Conservation (phyloP, 2,888 invertebrate species). For the Aromia moschata region DNA sequence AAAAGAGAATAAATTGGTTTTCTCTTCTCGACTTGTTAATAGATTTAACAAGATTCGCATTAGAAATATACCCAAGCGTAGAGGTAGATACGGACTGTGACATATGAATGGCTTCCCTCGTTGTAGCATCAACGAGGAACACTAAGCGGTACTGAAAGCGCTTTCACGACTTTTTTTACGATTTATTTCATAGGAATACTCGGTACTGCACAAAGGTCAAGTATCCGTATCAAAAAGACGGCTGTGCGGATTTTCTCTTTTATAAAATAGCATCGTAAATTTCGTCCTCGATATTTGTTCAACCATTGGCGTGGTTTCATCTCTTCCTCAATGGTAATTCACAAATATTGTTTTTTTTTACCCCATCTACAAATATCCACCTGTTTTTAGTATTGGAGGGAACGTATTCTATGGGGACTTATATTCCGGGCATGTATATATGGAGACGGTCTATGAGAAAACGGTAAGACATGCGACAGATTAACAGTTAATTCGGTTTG, state of each 20-base stretch:
- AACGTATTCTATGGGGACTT: too few relatives aligned
- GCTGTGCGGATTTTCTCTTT: background rate
- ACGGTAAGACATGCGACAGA: too few relatives aligned
- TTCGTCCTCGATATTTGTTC: background rate
- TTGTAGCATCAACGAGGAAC: constrained; percentile 9
- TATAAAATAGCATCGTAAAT: background rate
- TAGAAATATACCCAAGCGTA: constrained; percentile 2
- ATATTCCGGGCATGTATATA: too few relatives aligned
- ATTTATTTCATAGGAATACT: constrained; percentile 1
- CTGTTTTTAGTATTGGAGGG: too few relatives aligned
- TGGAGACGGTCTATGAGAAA: too few relatives aligned
- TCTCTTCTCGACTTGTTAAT: too few relatives aligned
- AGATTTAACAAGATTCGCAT: too few relatives aligned
- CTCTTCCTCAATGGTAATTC: too few relatives aligned
- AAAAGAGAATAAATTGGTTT: too few relatives aligned
- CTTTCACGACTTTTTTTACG: constrained; percentile 15
- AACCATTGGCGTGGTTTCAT: background rate
- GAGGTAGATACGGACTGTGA: constrained; percentile 11
- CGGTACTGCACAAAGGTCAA: constrained; percentile 12
- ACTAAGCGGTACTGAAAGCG: constrained; percentile 9
- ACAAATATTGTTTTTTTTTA: too few relatives aligned
- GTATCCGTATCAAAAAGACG: background rate
- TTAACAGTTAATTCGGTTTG: too few relatives aligned
- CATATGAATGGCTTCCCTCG: constrained; percentile 17
- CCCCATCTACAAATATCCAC: too few relatives aligned